Evolutionary conservation across 2,113 vertebrate genomes (phyloP).

Genomic region (Nibea albiflora): DNA sequence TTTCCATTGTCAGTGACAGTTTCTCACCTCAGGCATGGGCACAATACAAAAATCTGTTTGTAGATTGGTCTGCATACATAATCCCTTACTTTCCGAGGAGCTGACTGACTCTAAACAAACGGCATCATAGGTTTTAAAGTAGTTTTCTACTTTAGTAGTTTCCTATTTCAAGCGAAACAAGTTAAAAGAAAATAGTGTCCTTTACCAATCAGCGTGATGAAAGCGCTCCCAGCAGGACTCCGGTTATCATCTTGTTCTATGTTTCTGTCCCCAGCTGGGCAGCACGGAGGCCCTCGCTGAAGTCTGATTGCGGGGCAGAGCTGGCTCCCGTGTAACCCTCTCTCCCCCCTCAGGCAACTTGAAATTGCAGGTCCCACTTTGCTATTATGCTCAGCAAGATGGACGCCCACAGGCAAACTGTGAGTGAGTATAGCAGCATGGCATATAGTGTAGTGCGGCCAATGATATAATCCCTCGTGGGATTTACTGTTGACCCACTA

Average conservation of each 20-base stretch:
- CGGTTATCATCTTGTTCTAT: background rate
- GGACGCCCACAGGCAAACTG: conserved; percentile 33
- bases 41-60: no score
- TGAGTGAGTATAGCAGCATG: conserved; percentile 22
- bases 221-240: conserved; percentile 19
- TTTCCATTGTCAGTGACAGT: background rate
- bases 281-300: background rate
- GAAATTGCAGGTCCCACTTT: conserved; percentile 52
- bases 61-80: background rate
- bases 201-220: conserved; percentile 16
- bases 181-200: conserved; percentile 7
- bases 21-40: no score
- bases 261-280: conserved; percentile 24
- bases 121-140: background rate
- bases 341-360: conserved; percentile 27
- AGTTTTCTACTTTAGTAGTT: background rate
- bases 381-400: conserved; percentile 42
- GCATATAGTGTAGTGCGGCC: conserved; percentile 39
- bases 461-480: conserved; percentile 45
- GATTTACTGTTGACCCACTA: conserved; percentile 43
- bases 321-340: background rate
- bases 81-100: background rate
- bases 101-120: no score
- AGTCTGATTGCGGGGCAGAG: conserved; percentile 37
- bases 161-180: background rate